Evolutionary conservation across 2,797 vertebrate species (phyloP), one percentile per base, ranked within the genome.

Genomic region (Dryobates pubescens): DNA sequence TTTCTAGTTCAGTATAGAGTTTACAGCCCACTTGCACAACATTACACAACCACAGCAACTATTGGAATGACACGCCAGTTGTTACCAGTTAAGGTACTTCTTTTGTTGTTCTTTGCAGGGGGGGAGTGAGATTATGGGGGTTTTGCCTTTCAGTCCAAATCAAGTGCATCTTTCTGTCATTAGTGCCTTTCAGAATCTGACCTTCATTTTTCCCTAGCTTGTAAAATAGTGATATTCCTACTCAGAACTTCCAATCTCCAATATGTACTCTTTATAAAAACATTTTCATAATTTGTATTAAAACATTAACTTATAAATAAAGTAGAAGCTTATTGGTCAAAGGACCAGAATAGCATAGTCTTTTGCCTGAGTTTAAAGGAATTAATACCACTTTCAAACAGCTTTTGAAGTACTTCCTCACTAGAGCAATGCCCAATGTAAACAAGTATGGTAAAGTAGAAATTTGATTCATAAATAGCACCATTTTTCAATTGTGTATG

Each of bases 41-140:
- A 38, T 2, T 51, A 30, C 16, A 85, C 32, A 73, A 58, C 17
- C 15, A 30, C 15, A 64, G 11, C 43, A 53, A 65, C 5, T 67
- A 32, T 15, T 6, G 32, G n/a, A 67, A 71, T 22, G 29, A 61
- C 34, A 51, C 12, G 3, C 3, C 0, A 51, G 13, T 0, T 41
- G 15, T 7, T 56, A 51, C 7, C 12, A 27, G 12, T 10, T 4
- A 24, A 58, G 14, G 29, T 8, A 8, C 6, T 34, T 26, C 27
- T 67, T 19, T 6, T 8, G 2, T 2, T 16, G 16, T 30, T 56
- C 59, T 24, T 20, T 16, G 9, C 7, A 4, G 13, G 38, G 6
- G 36, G 5, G 7, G 2, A 6, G 6, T 65, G 17, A 8, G 12
- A 23, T 24, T 49, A 49, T 24, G 2, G 0, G 11, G 0, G 0